These are phyloP conservation scores for Leptopilina syphax DNA, from an alignment of 2,888 invertebrate species.

Conservation along the genomic window DNA sequence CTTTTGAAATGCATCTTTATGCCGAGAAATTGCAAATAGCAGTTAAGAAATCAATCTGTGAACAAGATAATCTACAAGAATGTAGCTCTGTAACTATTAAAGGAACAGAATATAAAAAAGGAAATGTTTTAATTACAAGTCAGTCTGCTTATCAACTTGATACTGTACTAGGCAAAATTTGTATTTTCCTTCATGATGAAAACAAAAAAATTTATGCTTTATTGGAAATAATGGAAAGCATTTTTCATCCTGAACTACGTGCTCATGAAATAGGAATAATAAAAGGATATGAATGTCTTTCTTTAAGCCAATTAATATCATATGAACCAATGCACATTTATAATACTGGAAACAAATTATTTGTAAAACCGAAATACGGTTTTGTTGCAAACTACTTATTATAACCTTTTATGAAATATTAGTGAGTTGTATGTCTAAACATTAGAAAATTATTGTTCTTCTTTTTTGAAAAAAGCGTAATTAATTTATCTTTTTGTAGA, in stretches of 20 bases:
- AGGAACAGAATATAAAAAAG: background rate
- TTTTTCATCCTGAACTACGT: constrained; percentile 43
- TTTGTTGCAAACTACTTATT: constrained; percentile 39
- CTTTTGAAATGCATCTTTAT: background rate
- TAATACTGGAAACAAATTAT: constrained; percentile 45
- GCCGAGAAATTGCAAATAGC: background rate
- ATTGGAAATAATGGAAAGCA: constrained; percentile 46
- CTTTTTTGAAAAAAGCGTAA: background rate
- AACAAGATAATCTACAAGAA: background rate
- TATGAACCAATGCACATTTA: constrained; percentile 51
- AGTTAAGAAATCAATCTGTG: background rate
- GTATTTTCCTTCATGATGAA: constrained; percentile 37
- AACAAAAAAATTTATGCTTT: constrained; percentile 41
- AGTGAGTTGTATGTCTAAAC: background rate
- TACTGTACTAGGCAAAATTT: constrained; percentile 48
- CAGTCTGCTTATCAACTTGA: constrained; percentile 48
- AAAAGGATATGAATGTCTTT: constrained; percentile 46
- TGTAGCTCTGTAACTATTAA: background rate
- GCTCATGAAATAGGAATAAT: constrained; percentile 44
- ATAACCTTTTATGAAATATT: background rate
- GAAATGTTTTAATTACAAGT: constrained; percentile 36
- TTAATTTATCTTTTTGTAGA: background rate
- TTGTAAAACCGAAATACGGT: constrained; percentile 49
- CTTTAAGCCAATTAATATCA: constrained; percentile 42
- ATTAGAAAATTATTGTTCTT: background rate